Evolutionary conservation across 2,797 vertebrate genomes (phyloP).

Genomic region (Dendrocincla fuliginosa): DNA sequence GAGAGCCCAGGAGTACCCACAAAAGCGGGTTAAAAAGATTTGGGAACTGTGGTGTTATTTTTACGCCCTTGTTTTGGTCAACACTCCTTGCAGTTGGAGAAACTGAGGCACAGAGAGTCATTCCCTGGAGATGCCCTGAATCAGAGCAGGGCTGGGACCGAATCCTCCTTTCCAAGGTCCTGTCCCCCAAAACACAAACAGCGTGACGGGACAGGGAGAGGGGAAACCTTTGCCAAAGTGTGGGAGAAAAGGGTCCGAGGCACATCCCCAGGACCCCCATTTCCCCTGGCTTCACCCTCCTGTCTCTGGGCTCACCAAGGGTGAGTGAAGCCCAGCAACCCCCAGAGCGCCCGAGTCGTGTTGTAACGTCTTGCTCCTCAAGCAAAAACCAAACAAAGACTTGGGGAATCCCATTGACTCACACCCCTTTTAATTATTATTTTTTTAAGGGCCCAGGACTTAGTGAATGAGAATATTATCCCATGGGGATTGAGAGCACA

Average conservation of each 20-base stretch:
- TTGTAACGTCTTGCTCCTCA: background rate
- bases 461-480: conserved; percentile 61
- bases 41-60: background rate
- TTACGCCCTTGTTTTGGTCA: background rate
- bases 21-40: rapidly evolving
- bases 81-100: background rate
- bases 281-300: background rate
- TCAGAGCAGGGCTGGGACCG: background rate
- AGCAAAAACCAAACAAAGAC: conserved; percentile 30
- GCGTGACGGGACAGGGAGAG: background rate
- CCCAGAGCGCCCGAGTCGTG: background rate
- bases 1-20: rapidly evolving
- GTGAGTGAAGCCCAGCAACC: background rate
- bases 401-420: conserved; percentile 66
- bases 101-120: background rate
- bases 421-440: conserved; percentile 55
- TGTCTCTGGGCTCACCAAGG: background rate
- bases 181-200: background rate
- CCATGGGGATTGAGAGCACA: conserved; percentile 40
- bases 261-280: background rate
- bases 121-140: background rate
- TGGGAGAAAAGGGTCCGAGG: background rate
- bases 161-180: rapidly evolving
- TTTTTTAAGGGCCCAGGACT: background rate
- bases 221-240: background rate